Evolutionary conservation across 2,888 invertebrate genomes (phyloP).

Genomic region (Machimus atricapillus): DNA sequence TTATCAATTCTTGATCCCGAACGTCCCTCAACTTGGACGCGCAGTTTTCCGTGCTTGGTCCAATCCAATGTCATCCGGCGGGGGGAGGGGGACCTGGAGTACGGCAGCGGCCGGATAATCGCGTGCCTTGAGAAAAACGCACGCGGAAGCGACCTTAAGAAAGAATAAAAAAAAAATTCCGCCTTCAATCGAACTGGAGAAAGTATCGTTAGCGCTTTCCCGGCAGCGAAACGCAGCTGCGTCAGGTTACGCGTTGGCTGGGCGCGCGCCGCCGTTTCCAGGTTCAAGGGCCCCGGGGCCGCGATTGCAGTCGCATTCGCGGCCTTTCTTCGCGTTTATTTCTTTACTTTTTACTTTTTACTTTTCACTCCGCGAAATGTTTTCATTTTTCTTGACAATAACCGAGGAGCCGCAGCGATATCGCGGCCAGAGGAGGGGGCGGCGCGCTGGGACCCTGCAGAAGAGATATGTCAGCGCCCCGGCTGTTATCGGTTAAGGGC

Average conservation of each 20-base stretch:
- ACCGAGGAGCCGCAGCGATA: background rate
- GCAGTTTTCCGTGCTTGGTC: background rate
- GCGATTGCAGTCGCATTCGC: background rate
- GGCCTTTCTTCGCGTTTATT: background rate
- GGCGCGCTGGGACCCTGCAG: background rate
- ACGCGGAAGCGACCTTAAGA: too few relatives aligned
- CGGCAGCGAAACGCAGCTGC: background rate
- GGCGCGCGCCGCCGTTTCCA: background rate
- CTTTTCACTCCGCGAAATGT: background rate
- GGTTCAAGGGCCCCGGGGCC: slow-evolving; percentile 20
- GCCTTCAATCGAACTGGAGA: background rate
- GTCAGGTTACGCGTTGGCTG: background rate
- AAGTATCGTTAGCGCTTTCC: background rate
- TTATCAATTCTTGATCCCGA: slow-evolving; percentile 13
- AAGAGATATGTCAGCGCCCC: background rate
- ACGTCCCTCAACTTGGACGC: slow-evolving; percentile 1
- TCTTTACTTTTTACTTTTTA: background rate
- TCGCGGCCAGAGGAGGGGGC: background rate
- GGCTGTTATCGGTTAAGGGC: slow-evolving; percentile 6
- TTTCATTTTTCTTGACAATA: background rate
- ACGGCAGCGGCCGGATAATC: too few relatives aligned
- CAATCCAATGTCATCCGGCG: background rate
- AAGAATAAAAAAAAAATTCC: background rate
- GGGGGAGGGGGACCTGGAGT: too few relatives aligned
- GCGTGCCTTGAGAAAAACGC: too few relatives aligned